phyloP scores from a whole-genome alignment of 2,888 invertebrate genomes.

The Belgica antarctica region DNA sequence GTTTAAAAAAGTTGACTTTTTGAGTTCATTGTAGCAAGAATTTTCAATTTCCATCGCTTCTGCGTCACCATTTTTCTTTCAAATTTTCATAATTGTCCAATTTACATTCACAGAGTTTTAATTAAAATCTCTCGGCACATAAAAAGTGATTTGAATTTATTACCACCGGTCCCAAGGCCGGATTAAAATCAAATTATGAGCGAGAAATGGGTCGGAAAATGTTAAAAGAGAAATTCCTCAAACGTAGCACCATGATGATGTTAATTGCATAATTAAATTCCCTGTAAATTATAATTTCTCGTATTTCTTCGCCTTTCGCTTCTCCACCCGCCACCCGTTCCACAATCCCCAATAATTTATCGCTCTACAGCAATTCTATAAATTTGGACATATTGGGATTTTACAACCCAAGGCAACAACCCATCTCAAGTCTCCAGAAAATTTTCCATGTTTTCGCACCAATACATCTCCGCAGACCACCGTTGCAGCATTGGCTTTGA shows the following conservation, averaged over 20 bases:
- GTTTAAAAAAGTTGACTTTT: not conserved
- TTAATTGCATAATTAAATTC: constrained; percentile 26
- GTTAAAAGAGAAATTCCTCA: not conserved
- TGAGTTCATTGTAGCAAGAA: not conserved
- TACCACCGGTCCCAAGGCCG: not conserved
- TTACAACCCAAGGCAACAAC: constrained; percentile 25
- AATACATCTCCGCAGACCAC: not conserved
- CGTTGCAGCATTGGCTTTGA: not conserved
- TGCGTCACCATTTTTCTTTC: not conserved
- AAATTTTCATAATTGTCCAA: constrained; percentile 25
- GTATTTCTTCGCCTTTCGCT: not conserved
- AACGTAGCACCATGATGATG: constrained; percentile 26
- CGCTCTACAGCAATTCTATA: constrained; percentile 24
- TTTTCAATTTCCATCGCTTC: constrained; percentile 16
- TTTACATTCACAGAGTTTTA: too few relatives aligned
- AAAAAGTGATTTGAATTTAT: constrained; percentile 25
- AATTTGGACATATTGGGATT: constrained; percentile 30
- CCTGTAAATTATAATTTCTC: constrained; percentile 26
- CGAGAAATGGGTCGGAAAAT: constrained; percentile 22
- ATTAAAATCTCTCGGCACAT: too few relatives aligned
- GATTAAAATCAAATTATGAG: constrained; percentile 20
- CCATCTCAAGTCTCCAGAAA: constrained; percentile 26
- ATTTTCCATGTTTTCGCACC: constrained; percentile 10
- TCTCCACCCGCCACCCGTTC: not conserved
- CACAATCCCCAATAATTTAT: constrained; percentile 9